A percentile compares a stretch with the other conserved stretches of the same genome.
Evolutionary conservation across 2,113 vertebrate species (phyloP).

Genomic region (Myxocyprinus asiaticus): DNA sequence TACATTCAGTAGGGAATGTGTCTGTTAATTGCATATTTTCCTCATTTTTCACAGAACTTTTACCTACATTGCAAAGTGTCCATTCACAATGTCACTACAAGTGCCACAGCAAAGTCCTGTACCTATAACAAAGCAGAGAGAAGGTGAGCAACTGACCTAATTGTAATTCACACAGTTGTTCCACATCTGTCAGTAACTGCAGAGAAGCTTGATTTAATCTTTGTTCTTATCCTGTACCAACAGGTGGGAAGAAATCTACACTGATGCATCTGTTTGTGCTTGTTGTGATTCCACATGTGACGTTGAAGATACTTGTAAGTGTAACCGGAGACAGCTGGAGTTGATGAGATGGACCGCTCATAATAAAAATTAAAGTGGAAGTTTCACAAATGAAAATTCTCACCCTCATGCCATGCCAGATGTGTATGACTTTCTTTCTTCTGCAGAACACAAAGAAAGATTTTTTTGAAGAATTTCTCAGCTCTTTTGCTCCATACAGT

Average conservation of each 20-base stretch:
- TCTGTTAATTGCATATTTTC: not conserved
- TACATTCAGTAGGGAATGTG: too few relatives aligned
- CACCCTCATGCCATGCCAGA: too few relatives aligned
- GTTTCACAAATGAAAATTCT: too few relatives aligned
- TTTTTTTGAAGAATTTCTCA: too few relatives aligned
- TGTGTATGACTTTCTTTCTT: too few relatives aligned
- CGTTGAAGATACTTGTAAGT: slow-evolving; percentile 45
- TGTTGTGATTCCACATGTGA: slow-evolving; percentile 65
- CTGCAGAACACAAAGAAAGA: too few relatives aligned
- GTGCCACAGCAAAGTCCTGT: slow-evolving; percentile 63
- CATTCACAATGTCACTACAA: slow-evolving; percentile 28
- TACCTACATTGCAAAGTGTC: slow-evolving; percentile 67
- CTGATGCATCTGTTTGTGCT: slow-evolving; percentile 50
- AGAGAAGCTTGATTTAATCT: not conserved
- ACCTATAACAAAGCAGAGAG: slow-evolving; percentile 54
- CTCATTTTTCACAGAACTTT: slow-evolving; percentile 52
- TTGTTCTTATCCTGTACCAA: not conserved
- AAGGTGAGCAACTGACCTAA: slow-evolving; percentile 39
- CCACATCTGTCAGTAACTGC: not conserved
- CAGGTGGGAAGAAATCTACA: slow-evolving; percentile 70
- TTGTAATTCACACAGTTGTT: not conserved
- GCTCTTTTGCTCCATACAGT: too few relatives aligned
- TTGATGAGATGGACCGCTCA: too few relatives aligned
- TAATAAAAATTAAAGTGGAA: too few relatives aligned
- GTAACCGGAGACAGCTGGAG: too few relatives aligned